A percentile compares a stretch with the other conserved stretches of the same genome.
phyloP scores from a whole-genome alignment of 64 coral and sea anemone genomes.

The Catalaphyllia jardinei region DNA sequence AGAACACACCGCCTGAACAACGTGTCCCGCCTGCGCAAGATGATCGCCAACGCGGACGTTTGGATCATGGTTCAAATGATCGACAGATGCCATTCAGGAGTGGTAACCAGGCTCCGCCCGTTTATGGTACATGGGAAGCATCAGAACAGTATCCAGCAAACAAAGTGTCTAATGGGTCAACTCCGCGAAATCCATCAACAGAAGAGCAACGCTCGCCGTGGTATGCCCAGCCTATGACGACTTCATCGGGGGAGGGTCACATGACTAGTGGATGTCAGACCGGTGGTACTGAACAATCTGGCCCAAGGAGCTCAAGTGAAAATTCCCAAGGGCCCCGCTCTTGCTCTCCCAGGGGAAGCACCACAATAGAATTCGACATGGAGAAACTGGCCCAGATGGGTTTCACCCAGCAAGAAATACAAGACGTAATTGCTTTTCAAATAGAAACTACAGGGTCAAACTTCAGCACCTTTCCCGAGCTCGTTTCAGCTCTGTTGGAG shows the following conservation, averaged over 20 bases:
- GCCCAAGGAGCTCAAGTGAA: not conserved
- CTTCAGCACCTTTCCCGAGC: constrained; percentile 53
- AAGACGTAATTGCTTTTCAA: constrained; percentile 57
- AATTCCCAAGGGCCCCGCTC: not conserved
- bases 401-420: constrained; percentile 56
- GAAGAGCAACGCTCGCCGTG: not conserved
- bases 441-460: constrained; percentile 46
- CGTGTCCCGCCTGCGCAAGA: not conserved
- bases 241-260: not conserved
- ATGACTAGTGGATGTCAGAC: not conserved
- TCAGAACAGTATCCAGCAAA: not conserved
- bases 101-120: not conserved
- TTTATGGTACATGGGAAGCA: not conserved
- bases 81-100: not conserved
- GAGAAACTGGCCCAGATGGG: constrained; percentile 63
- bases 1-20: constrained; percentile 2
- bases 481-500: constrained; percentile 73
- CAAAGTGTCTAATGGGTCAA: not conserved
- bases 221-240: not conserved
- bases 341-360: constrained; percentile 2
- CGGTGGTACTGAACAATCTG: not conserved
- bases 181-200: not conserved
- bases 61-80: not conserved
- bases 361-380: constrained; percentile 38
- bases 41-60: not conserved